Evolutionary conservation across 2,113 vertebrate genomes (phyloP), one percentile per base, ranked within the genome.

Genomic region (Myiopsitta monachus): DNA sequence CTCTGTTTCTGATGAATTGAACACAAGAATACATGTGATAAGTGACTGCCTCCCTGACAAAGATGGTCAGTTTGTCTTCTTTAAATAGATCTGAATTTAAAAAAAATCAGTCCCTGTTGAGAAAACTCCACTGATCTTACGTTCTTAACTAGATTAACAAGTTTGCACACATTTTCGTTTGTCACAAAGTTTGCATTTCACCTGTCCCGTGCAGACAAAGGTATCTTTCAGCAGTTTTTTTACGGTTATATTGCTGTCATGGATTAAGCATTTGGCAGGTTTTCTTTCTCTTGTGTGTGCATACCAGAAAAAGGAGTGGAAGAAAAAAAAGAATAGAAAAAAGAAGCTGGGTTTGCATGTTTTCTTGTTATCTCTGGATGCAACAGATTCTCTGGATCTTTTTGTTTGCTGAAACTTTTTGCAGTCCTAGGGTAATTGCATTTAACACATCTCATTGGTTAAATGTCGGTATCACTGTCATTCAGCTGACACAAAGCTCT

Each of bases 131-230:
- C 94, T 98, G 97, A 98, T 98, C 97, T 98, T 77, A 82, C 91
- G 96, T 98, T 98, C 97, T 98, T 98, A 94, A 95, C 97, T 96
- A 95, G 95, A 98, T 98, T 98, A 98, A 96, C 87, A 97, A 97
- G 97, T 96, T 93, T 97, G 89, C 86, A 87, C 81, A 75, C 86
- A 96, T 94, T 97, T 97, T 95, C 92, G 67, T 95, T 94, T 98
- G 98, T 98, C 98, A 98, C 90, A 93, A 91, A 95, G 97, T 97
- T 94, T 97, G 64, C 87, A 90, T 97, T 98, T 99, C 98, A 98
- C 97, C 98, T 98, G 98, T 98, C 97, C 98, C 63, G 90, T 85
- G 66, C 74, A 97, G 91, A 97, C 96, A 98, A 97, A 95, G 88
- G 80, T 52, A 90, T 86, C 95, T 98, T 97, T 98, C 97, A 97